Conservation (phyloP, 2,888 invertebrate genomes). For the Zygaena filipendulae region DNA sequence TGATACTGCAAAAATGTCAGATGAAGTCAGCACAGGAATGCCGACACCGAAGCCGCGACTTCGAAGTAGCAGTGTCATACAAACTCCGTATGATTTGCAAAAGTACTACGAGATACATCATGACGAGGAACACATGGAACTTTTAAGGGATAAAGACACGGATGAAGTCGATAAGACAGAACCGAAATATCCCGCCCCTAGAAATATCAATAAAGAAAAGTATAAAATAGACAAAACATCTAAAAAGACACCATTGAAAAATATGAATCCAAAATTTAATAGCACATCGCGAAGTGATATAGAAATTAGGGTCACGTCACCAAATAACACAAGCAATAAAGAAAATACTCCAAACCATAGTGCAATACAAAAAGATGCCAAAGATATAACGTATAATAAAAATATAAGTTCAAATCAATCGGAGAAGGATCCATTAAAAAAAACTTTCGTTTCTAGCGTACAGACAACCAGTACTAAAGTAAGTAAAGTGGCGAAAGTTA, state of each 20-base stretch:
- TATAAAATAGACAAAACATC: conserved; percentile 28
- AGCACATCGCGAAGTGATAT: conserved; percentile 27
- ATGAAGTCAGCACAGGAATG: conserved; percentile 22
- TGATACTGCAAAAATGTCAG: conserved; percentile 30
- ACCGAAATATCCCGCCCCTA: conserved; percentile 37
- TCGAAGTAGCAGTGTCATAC: conserved; percentile 59
- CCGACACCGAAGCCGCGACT: conserved; percentile 53
- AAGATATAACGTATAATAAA: conserved; percentile 53
- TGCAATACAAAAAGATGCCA: conserved; percentile 59
- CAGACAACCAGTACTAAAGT: conserved; percentile 46
- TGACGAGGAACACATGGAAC: conserved; percentile 55
- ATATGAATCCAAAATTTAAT: conserved; percentile 24
- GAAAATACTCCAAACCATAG: conserved; percentile 40
- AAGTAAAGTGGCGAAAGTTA: conserved; percentile 57
- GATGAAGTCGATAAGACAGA: conserved; percentile 25
- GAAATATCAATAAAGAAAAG: conserved; percentile 37
- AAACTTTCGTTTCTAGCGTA: conserved; percentile 47
- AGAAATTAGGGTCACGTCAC: conserved; percentile 29
- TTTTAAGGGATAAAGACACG: conserved; percentile 42
- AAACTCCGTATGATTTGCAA: conserved; percentile 61
- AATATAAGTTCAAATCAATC: conserved; percentile 61
- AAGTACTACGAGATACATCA: conserved; percentile 59
- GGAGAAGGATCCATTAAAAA: conserved; percentile 57
- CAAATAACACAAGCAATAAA: conserved; percentile 35
- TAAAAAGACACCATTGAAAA: conserved; percentile 24